A percentile compares a stretch with the other conserved stretches of the same genome.
phyloP scores from a whole-genome alignment of 2,888 invertebrate species.

The Cancer borealis region DNA sequence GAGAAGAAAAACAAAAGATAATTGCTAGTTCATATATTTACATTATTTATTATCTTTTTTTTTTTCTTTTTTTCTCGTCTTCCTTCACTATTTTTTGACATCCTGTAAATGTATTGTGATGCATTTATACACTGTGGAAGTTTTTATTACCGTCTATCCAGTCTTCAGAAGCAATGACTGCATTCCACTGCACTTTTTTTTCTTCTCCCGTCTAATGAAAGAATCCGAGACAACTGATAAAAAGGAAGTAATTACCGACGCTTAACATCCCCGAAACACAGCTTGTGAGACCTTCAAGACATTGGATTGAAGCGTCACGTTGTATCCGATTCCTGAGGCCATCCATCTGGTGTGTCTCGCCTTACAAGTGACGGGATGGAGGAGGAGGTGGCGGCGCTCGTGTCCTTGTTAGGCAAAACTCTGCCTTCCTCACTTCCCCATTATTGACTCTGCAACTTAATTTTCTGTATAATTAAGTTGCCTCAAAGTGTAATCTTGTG shows the following conservation, averaged over 20 bases:
- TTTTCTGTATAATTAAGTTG: constrained; percentile 34
- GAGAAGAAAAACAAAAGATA: background rate
- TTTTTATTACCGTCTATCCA: background rate
- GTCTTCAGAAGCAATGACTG: background rate
- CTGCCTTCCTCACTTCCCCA: background rate
- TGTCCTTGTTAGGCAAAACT: background rate
- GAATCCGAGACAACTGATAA: background rate
- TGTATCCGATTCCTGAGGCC: too few relatives aligned
- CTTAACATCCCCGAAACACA: background rate
- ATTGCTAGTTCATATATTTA: background rate
- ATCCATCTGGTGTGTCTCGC: too few relatives aligned
- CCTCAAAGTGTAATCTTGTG: constrained; percentile 9
- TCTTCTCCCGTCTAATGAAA: background rate
- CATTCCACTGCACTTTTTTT: background rate
- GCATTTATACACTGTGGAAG: background rate
- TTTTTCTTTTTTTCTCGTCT: background rate
- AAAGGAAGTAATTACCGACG: background rate
- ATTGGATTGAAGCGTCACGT: too few relatives aligned
- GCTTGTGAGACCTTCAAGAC: background rate
- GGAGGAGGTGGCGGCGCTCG: too few relatives aligned
- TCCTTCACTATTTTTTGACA: background rate
- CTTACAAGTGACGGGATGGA: too few relatives aligned
- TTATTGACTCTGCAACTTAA: background rate
- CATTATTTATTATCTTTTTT: background rate
- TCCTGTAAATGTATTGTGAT: background rate